Conservation (phyloP, 1,140 invertebrate genomes). For the Drosophila oshimai region DNA sequence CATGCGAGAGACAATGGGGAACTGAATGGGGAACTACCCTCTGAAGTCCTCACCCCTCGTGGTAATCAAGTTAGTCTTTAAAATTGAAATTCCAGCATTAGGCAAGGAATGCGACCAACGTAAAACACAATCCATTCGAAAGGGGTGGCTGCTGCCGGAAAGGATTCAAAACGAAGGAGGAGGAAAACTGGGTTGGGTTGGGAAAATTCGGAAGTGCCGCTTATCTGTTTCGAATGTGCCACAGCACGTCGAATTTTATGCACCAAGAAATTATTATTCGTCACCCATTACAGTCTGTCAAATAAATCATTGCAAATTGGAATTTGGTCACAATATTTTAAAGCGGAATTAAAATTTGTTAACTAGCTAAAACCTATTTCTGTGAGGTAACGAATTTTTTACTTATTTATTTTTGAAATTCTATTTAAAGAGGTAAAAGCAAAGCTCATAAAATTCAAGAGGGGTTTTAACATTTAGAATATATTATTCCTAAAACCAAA, state of each 20-base stretch:
- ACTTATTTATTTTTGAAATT: too few species aligned
- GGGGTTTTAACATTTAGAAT: too few species aligned
- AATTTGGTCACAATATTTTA: not conserved
- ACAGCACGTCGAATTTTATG: constrained; percentile 43
- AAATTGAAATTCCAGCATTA: constrained; percentile 80
- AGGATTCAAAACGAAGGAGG: not conserved
- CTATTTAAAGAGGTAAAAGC: too few species aligned
- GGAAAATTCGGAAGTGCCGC: constrained; percentile 6
- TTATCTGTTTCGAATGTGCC: constrained; percentile 54
- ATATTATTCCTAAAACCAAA: too few species aligned
- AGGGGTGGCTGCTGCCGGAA: constrained; percentile 17
- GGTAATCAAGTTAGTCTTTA: constrained; percentile 79
- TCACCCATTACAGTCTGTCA: constrained; percentile 17
- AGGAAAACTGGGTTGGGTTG: not conserved
- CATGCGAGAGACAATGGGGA: constrained; percentile 64
- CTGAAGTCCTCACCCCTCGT: not conserved
- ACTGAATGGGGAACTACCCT: constrained; percentile 55
- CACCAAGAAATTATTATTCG: constrained; percentile 26
- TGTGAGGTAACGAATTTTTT: too few species aligned
- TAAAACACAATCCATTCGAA: constrained; percentile 27
- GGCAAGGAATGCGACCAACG: constrained; percentile 57
- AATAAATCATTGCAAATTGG: constrained; percentile 20
- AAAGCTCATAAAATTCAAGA: too few species aligned
- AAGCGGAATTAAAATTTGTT: not conserved
- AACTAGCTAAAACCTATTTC: too few species aligned